Base-by-base conservation (phyloP, 2,113 vertebrate species). In the Periophthalmodon schlosseri region DNA sequence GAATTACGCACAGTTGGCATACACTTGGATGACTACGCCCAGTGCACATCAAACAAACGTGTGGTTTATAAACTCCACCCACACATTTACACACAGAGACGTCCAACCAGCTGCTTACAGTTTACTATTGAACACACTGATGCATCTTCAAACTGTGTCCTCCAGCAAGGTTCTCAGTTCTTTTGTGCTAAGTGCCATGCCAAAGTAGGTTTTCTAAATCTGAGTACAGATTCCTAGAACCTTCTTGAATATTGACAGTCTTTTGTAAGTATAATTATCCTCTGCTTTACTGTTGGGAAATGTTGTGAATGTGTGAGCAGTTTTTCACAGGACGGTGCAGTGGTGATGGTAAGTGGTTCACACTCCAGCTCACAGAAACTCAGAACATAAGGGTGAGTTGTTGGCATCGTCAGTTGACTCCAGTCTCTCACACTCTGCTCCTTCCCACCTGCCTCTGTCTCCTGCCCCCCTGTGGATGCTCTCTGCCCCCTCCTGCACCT, bases 401-500 rank as follows among this genome's bases (percentile, higher is more conserved):
- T 84, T 85, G 88, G 92, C 93, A 82, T 92, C 92, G 89, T 89
- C 94, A 93, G 91, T 96, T 98, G 93, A 97, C 94, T 92, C 85
- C 94, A 92, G 93, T 96, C 92, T 97, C 93, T 96, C 94, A 94
- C 94, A 94, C 94, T 96, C 95, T 96, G 93, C 94, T 96, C 92
- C 93, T 89, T 95, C 92, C 95, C 92, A 94, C 93, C 93, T 90
- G 86, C 92, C 92, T 92, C 91, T 93, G 80, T 93, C 91, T 94
- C 94, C 88, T 90, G 89, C 89, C 91, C 93, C 91, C 91, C 90
- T 92, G 86, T 96, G 96, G 94, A 95, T 95, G 95, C 90, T 93
- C 84, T 93, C 92, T 93, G 87, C 93, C 93, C 39, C 79, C 89
- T 93, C 94, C 92, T 92, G 91, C 92, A 90, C 91, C 92, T 63